Percentiles rank a stretch among this genome's conserved stretches.
Evolutionary conservation across 2,797 vertebrate genomes (phyloP).

Genomic region (Apogon hyalosoma): DNA sequence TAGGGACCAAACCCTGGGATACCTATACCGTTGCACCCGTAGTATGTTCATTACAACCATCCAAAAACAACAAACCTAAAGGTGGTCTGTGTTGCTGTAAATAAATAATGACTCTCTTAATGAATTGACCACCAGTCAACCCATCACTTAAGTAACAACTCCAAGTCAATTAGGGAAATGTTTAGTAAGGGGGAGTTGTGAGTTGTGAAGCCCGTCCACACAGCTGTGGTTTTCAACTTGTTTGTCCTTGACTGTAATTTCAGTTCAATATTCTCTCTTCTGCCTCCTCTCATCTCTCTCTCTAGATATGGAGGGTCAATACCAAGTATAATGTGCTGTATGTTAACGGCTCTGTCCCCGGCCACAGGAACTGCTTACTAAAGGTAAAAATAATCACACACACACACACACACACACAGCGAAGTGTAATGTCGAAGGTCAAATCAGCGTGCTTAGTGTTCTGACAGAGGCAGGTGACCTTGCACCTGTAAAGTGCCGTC

Average conservation of each 20-base stretch:
- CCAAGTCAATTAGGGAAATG: too few relatives aligned
- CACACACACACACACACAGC: slow-evolving; percentile 9
- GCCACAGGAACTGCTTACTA: slow-evolving; percentile 92
- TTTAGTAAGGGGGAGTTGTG: too few relatives aligned
- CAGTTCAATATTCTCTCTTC: slow-evolving; percentile 42
- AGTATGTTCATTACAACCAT: too few relatives aligned
- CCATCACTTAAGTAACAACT: too few relatives aligned
- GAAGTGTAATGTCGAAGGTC: slow-evolving; percentile 51
- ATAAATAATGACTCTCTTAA: too few relatives aligned
- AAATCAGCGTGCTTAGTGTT: slow-evolving; percentile 36
- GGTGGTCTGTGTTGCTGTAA: too few relatives aligned
- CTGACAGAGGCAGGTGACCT: slow-evolving; percentile 62
- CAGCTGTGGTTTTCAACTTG: slow-evolving; percentile 5
- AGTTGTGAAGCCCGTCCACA: too few relatives aligned
- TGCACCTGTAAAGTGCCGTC: slow-evolving; percentile 60
- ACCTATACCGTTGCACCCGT: too few relatives aligned
- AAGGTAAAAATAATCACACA: slow-evolving; percentile 85
- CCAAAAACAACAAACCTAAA: too few relatives aligned
- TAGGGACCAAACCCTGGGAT: too few relatives aligned
- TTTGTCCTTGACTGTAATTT: slow-evolving; percentile 39
- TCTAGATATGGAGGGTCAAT: slow-evolving; percentile 95
- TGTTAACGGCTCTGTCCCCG: slow-evolving; percentile 92
- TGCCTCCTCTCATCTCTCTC: slow-evolving; percentile 32
- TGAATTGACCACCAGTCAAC: too few relatives aligned
- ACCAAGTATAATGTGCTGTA: slow-evolving; percentile 93